These are phyloP conservation scores for Mirounga angustirostris DNA, from an alignment of 2,113 vertebrate species.

Conservation along the genomic window DNA sequence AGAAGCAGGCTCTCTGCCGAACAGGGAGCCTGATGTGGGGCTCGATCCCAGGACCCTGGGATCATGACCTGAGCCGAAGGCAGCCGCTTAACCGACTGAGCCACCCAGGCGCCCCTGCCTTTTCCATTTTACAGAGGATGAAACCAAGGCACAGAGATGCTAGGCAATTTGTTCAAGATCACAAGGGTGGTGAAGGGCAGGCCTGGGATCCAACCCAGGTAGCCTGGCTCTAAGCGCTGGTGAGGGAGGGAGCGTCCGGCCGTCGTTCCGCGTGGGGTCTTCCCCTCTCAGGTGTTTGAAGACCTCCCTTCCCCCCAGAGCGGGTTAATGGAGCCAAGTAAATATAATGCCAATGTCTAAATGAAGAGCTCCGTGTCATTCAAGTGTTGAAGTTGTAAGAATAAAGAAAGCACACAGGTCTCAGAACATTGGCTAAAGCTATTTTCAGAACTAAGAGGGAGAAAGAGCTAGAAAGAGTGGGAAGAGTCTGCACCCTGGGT, in stretches of 20 bases:
- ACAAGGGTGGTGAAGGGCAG: neutral
- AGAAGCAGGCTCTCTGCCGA: too few species aligned
- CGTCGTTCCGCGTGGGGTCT: too few species aligned
- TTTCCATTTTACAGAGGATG: neutral
- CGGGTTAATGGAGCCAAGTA: neutral
- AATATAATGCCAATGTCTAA: neutral
- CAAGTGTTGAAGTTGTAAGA: neutral
- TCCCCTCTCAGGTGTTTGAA: neutral
- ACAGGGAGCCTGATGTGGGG: too few species aligned
- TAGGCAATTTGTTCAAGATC: neutral
- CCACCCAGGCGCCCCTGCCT: neutral
- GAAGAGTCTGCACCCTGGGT: too few species aligned
- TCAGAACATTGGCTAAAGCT: neutral
- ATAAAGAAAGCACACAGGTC: neutral
- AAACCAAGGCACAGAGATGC: neutral
- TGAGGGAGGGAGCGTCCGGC: too few species aligned
- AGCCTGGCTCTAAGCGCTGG: neutral
- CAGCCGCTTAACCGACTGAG: too few species aligned
- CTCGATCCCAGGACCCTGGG: too few species aligned
- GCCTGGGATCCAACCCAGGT: neutral
- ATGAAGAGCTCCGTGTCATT: neutral
- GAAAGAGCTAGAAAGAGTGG: neutral
- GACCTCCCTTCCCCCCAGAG: neutral
- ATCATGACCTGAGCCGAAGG: too few species aligned
- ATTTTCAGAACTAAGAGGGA: neutral